Conservation (phyloP, 1,140 invertebrate genomes). For the Microplitis mediator region DNA sequence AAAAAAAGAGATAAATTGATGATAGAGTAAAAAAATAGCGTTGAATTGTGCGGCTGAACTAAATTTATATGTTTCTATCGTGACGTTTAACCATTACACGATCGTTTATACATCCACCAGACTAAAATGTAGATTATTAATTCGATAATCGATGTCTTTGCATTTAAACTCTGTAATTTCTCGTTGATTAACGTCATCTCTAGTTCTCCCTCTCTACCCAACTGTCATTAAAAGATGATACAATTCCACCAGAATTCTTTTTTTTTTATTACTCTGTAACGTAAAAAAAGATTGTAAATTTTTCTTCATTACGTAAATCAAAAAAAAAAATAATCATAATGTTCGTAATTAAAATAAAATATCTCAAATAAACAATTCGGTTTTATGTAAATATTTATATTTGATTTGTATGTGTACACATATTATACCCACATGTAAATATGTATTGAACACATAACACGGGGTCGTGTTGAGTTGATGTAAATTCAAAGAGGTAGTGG, state of each 20-base stretch:
- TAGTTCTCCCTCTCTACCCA: background rate
- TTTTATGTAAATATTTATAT: too few relatives aligned
- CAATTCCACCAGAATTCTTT: too few relatives aligned
- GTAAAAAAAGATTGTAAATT: too few relatives aligned
- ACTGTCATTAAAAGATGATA: background rate
- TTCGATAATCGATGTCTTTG: slow-evolving; percentile 40
- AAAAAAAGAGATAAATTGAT: background rate
- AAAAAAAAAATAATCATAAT: background rate
- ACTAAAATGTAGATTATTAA: slow-evolving; percentile 10
- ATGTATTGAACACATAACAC: background rate
- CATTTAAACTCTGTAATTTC: background rate
- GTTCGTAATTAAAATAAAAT: background rate
- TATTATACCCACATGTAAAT: background rate
- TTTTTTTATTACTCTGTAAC: too few relatives aligned
- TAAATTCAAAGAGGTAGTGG: background rate
- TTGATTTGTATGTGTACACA: too few relatives aligned
- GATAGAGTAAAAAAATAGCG: slow-evolving; percentile 6
- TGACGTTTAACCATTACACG: slow-evolving; percentile 36
- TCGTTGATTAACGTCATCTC: background rate
- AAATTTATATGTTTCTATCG: slow-evolving; percentile 38
- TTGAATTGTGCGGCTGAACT: slow-evolving; percentile 20
- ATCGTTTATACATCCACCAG: slow-evolving; percentile 11
- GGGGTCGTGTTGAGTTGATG: background rate
- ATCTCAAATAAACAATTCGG: background rate
- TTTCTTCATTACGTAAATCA: too few relatives aligned